Base-by-base conservation (phyloP, 2,797 vertebrate species). In the Tokudaia muenninki region DNA sequence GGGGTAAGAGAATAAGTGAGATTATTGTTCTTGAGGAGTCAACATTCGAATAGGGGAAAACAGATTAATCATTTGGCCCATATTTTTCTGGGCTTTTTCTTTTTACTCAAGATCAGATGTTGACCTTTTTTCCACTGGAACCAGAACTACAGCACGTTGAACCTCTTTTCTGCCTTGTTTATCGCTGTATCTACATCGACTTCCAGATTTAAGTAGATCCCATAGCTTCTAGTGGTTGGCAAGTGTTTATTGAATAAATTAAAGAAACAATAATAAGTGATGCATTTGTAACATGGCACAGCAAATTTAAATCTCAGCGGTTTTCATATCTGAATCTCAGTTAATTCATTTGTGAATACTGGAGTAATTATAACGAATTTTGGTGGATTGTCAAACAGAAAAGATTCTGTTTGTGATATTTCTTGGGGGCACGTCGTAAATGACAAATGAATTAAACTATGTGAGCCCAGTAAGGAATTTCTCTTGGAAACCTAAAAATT, bases 401-500 rank as follows among this genome's bases (percentile, higher is more conserved):
- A 92, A 44, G 21, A 80, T 75, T 50, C 13, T 81, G 29, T 59
- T 79, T 87, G 12, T 50, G 92, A 57, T 87, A 37, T 80, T 96
- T 59, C 37, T 63, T 80, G 41, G 12, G 9, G 7, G 0, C 70
- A 21, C 34, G 80, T 19, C 59, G 5, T 41, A 81, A 95, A 90
- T 61, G 37, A 55, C 63, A 61, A 78, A 86, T 86, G 9, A 81
- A 84, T 75, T 72, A 80, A 88, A 80, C 87, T 41, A 10, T n/a
- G 65, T 81, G 44, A 59, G 74, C 47, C 21, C 59, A 84, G 81
- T 78, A 21, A 31, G 22, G 3, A 78, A 34, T 0, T 22, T 57
- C 78, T 96, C 77, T 86, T 81, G 16, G 34, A 94, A 95, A 44
- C 29, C 44, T 77, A 80, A 91, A 92, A 65, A 29, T 84, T 78